These are phyloP conservation scores for Bungarus multicinctus DNA, from an alignment of 2,113 vertebrate genomes.

Conservation along the genomic window DNA sequence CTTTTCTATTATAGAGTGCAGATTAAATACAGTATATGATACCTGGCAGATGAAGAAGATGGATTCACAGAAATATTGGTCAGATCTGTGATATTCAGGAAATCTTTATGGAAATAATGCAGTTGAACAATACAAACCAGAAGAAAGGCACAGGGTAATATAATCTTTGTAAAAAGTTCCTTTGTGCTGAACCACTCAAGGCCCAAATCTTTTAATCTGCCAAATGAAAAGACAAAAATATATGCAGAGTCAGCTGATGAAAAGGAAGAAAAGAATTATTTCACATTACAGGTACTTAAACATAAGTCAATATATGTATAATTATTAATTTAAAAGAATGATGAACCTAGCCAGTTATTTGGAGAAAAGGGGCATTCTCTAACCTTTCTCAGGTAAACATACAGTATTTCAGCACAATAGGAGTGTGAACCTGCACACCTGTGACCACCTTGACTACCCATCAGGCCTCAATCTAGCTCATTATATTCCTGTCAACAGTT, in stretches of 20 bases:
- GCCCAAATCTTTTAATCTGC: constrained; percentile 73
- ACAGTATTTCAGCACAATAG: neutral
- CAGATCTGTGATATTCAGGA: constrained; percentile 73
- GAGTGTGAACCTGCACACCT: neutral
- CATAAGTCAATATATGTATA: neutral
- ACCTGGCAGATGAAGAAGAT: constrained; percentile 29
- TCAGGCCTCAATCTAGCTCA: neutral
- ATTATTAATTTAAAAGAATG: neutral
- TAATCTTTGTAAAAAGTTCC: constrained; percentile 71
- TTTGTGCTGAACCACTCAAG: constrained; percentile 66
- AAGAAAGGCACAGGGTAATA: constrained; percentile 72
- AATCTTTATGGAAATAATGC: constrained; percentile 75
- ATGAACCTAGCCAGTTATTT: neutral
- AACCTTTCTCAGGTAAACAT: neutral
- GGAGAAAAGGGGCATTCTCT: neutral
- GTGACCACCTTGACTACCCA: neutral
- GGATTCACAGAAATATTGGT: constrained; percentile 57
- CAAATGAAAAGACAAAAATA: neutral
- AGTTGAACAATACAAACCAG: constrained; percentile 76
- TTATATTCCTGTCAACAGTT: neutral
- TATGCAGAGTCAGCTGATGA: neutral
- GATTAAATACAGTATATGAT: neutral
- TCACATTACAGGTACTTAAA: neutral
- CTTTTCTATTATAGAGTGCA: neutral
- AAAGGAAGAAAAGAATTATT: neutral